phyloP scores from a whole-genome alignment of 2,113 vertebrate genomes.

The Austrofundulus limnaeus region DNA sequence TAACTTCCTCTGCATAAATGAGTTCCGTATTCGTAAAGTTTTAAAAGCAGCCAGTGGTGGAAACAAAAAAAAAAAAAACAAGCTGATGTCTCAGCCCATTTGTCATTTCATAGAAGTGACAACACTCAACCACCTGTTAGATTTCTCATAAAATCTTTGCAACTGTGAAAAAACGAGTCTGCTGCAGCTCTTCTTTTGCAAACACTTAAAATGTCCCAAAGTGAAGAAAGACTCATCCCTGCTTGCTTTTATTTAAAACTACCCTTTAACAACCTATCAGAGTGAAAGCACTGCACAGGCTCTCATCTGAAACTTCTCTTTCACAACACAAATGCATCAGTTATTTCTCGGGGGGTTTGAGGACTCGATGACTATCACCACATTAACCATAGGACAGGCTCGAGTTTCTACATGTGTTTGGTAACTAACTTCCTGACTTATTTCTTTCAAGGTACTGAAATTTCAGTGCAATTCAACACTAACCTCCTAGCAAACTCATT shows the following conservation, averaged over 20 bases:
- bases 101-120: neutral
- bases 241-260: too few relatives aligned
- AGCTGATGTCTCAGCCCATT: neutral
- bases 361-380: conserved; percentile 4
- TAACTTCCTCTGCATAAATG: conserved; percentile 64
- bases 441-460: neutral
- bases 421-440: conserved; percentile 25
- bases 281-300: neutral
- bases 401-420: neutral
- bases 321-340: conserved; percentile 39
- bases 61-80: neutral
- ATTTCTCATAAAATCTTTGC: neutral
- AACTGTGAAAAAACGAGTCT: neutral
- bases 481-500: too few relatives aligned
- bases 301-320: conserved; percentile 22
- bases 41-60: neutral
- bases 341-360: conserved; percentile 34
- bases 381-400: conserved; percentile 36
- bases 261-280: conserved; percentile 14
- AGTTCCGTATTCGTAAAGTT: conserved; percentile 66
- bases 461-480: neutral
- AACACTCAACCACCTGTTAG: neutral
- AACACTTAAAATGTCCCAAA: conserved; percentile 4
- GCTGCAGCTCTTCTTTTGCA: neutral
- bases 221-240: too few relatives aligned